Percentiles rank a stretch among this genome's conserved stretches.
phyloP scores from a whole-genome alignment of 2,113 vertebrate species.

The Gorilla gorilla region DNA sequence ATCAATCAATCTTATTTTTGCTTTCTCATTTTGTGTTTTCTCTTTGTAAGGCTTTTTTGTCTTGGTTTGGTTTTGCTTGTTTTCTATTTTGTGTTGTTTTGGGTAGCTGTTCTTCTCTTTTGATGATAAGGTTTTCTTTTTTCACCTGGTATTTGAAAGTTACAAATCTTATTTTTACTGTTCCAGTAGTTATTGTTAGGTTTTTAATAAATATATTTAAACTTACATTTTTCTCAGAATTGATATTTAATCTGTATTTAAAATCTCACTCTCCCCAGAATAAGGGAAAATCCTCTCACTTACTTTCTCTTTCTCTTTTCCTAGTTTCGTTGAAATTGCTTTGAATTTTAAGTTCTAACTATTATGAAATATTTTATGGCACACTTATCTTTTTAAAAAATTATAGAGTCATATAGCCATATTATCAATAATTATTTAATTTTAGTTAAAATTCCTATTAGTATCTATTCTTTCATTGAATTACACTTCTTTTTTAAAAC shows the following conservation, averaged over 20 bases:
- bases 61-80: background rate
- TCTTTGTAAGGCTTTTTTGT: background rate
- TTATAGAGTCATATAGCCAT: background rate
- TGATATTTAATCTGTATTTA: slow-evolving; percentile 2
- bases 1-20: background rate
- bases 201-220: background rate
- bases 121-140: background rate
- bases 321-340: background rate
- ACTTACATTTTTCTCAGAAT: background rate
- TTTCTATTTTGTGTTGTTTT: background rate
- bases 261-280: background rate
- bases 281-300: background rate
- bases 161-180: background rate
- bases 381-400: background rate
- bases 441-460: background rate
- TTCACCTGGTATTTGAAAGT: background rate
- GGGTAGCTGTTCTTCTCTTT: background rate
- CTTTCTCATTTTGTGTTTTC: background rate
- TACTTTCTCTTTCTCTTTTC: background rate
- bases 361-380: background rate
- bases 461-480: slow-evolving; percentile 18
- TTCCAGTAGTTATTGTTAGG: background rate
- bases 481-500: background rate
- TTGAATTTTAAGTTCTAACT: slow-evolving; percentile 12
- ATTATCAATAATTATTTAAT: background rate